These are phyloP conservation scores for Phymastichus coffea DNA, from an alignment of 1,140 invertebrate species.

Conservation along the genomic window DNA sequence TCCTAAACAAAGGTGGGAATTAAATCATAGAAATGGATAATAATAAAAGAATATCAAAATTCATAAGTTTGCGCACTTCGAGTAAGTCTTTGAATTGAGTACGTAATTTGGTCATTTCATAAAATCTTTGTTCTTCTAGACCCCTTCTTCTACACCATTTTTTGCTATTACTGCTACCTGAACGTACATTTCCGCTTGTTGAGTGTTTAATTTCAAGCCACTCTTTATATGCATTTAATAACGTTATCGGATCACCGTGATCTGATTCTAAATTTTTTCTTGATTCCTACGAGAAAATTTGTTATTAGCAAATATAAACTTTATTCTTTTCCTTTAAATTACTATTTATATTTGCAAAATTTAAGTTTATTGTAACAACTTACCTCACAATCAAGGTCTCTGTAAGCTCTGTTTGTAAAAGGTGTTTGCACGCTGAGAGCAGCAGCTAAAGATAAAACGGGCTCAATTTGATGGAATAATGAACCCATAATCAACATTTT, in stretches of 20 bases:
- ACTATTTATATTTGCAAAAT: neutral
- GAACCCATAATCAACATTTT: conserved; percentile 95
- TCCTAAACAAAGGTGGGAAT: conserved; percentile 57
- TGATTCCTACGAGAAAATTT: conserved; percentile 59
- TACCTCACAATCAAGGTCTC: conserved; percentile 80
- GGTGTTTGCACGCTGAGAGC: conserved; percentile 91
- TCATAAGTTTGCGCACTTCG: conserved; percentile 60
- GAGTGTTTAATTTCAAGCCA: conserved; percentile 81
- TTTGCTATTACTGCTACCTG: conserved; percentile 56
- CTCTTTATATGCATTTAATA: conserved; percentile 85
- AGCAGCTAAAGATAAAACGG: conserved; percentile 88
- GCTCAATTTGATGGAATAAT: conserved; percentile 87
- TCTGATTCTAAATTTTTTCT: conserved; percentile 84
- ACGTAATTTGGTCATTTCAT: conserved; percentile 92
- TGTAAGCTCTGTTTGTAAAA: conserved; percentile 85
- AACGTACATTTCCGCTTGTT: conserved; percentile 41
- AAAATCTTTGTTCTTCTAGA: conserved; percentile 94
- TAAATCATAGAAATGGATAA: conserved; percentile 4
- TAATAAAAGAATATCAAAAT: conserved; percentile 4
- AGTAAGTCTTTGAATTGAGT: conserved; percentile 86
- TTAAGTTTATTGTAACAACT: conserved; percentile 21
- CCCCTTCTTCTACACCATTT: conserved; percentile 87
- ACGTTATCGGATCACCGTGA: conserved; percentile 93
- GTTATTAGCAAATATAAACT: neutral
- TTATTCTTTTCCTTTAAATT: neutral